phyloP scores from a whole-genome alignment of 2,797 vertebrate genomes.

The Vipera ursinii region DNA sequence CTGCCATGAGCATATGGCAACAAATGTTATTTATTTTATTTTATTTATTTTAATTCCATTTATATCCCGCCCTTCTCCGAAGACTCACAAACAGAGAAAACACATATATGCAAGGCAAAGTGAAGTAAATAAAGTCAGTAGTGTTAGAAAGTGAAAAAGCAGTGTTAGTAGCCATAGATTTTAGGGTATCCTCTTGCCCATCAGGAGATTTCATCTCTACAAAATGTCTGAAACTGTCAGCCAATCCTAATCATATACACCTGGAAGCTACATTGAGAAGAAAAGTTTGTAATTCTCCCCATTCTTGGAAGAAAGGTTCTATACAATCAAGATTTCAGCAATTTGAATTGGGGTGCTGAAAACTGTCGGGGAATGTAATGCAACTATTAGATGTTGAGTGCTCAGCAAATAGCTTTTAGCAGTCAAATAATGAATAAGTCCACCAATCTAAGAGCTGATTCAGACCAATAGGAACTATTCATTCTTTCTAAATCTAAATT shows the following conservation, averaged over 20 bases:
- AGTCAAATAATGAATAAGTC: neutral
- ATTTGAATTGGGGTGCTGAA: neutral
- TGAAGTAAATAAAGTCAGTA: neutral
- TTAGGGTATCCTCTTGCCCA: neutral
- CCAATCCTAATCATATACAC: neutral
- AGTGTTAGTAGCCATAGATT: neutral
- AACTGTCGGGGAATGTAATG: neutral
- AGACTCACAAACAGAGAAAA: neutral
- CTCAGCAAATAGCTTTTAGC: neutral
- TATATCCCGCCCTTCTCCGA: too few relatives aligned
- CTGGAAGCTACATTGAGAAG: neutral
- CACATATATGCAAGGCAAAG: neutral
- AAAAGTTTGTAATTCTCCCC: neutral
- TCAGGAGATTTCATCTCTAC: neutral
- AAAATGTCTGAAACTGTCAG: neutral
- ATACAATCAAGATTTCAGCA: neutral
- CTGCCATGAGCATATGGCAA: neutral
- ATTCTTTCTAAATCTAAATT: neutral
- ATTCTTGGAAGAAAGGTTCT: neutral
- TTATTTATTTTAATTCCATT: too few relatives aligned
- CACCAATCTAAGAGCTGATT: neutral
- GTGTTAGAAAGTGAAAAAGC: neutral
- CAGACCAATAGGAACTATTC: neutral
- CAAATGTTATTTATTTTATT: too few relatives aligned
- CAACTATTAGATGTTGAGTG: neutral